Evolutionary conservation across 2,888 invertebrate genomes (phyloP).

Genomic region (Platycheirus rosarum): DNA sequence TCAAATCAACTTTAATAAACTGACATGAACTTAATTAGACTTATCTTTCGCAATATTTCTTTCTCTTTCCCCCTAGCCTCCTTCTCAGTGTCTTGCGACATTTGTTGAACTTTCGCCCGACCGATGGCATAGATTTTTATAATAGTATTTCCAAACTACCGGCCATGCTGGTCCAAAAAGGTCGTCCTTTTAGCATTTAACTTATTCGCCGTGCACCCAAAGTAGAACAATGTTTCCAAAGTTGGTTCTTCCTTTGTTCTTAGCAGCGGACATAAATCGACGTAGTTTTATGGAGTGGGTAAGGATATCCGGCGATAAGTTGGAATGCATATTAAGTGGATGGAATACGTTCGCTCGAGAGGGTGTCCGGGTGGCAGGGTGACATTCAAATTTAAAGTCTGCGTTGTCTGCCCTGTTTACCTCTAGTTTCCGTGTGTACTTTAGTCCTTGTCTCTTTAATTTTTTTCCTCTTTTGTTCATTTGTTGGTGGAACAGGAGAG

Average conservation of each 20-base stretch:
- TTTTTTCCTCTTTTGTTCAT: too few relatives aligned
- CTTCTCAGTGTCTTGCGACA: too few relatives aligned
- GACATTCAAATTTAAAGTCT: neutral
- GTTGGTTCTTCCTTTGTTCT: constrained; percentile 21
- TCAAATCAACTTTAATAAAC: too few relatives aligned
- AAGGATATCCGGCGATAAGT: constrained; percentile 29
- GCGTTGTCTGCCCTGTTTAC: constrained; percentile 35
- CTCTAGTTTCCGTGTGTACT: constrained; percentile 46
- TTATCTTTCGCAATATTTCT: too few relatives aligned
- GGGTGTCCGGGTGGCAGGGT: neutral
- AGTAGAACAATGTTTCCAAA: neutral
- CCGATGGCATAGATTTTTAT: constrained; percentile 32
- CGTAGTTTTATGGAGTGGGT: constrained; percentile 19
- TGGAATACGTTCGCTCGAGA: neutral
- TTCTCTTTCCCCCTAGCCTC: too few relatives aligned
- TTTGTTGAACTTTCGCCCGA: constrained; percentile 45
- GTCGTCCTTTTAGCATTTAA: constrained; percentile 38
- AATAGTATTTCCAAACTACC: constrained; percentile 15
- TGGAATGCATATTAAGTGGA: constrained; percentile 43
- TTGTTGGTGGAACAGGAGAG: too few relatives aligned
- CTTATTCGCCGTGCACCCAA: constrained; percentile 29
- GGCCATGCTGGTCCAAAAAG: neutral
- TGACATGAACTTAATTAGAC: too few relatives aligned
- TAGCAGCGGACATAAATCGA: constrained; percentile 40
- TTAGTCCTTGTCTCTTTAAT: constrained; percentile 34